A percentile compares a stretch with the other conserved stretches of the same genome.
These are phyloP conservation scores for Phalanger gymnotis DNA, from an alignment of 2,797 vertebrate species.

Conservation along the genomic window DNA sequence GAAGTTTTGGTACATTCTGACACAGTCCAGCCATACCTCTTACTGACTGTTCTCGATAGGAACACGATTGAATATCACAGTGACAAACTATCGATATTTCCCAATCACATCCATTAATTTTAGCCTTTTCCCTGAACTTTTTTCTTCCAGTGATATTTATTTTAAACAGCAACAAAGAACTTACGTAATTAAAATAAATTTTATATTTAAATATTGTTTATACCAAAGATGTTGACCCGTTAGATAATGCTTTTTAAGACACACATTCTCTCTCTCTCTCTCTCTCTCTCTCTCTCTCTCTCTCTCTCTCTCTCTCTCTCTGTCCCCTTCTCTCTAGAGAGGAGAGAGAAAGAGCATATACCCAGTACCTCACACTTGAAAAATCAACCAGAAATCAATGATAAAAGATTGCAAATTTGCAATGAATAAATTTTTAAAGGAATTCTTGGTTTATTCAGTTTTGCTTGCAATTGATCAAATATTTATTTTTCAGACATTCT, in stretches of 20 bases:
- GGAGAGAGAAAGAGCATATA: no score
- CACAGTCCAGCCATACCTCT: background rate
- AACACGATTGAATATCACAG: constrained; percentile 31
- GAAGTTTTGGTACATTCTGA: constrained; percentile 35
- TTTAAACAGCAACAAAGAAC: constrained; percentile 66
- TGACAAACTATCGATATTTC: constrained; percentile 31
- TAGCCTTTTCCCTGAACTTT: background rate
- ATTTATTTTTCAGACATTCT: constrained; percentile 54
- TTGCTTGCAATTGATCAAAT: constrained; percentile 72
- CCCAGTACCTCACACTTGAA: constrained; percentile 78
- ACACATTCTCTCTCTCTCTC: constrained; percentile 60
- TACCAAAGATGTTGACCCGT: constrained; percentile 77
- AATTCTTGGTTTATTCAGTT: constrained; percentile 70
- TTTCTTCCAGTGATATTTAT: constrained; percentile 65
- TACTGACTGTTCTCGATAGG: constrained; percentile 13
- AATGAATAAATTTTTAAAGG: constrained; percentile 63
- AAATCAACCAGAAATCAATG: constrained; percentile 81
- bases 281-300: no score
- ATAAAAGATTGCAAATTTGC: constrained; percentile 78
- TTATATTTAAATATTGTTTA: constrained; percentile 74
- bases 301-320: no score
- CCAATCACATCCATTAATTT: constrained; percentile 18
- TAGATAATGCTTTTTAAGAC: constrained; percentile 75
- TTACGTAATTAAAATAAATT: constrained; percentile 79
- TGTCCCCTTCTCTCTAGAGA: no score